Conservation (phyloP, 1,140 invertebrate species). For the Saxidomus purpurata region DNA sequence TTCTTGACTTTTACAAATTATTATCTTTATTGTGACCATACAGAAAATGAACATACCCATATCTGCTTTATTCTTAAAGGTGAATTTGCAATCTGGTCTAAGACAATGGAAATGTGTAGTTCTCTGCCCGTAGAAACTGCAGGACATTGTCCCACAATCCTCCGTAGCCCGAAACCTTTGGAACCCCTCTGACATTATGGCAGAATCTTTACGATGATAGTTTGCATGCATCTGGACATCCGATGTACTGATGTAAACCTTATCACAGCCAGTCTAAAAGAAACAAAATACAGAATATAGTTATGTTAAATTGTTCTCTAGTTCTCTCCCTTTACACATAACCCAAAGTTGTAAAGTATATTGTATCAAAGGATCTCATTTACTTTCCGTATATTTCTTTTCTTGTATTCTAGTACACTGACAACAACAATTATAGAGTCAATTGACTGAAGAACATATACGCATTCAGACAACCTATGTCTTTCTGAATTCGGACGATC, state of each 20-base stretch:
- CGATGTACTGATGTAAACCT: constrained; percentile 99
- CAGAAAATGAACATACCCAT: constrained; percentile 94
- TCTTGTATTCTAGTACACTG: too few relatives aligned
- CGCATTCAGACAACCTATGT: too few relatives aligned
- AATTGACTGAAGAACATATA: too few relatives aligned
- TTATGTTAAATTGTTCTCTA: background rate
- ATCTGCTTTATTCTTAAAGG: constrained; percentile 99
- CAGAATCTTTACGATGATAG: constrained; percentile 98
- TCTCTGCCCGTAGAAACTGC: constrained; percentile 96
- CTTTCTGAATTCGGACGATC: too few relatives aligned
- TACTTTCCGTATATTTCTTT: too few relatives aligned
- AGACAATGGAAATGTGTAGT: constrained; percentile 99
- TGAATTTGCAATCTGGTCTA: constrained; percentile 95
- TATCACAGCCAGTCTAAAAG: constrained; percentile 97
- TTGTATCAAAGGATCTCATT: too few relatives aligned
- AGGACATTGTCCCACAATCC: constrained; percentile 94
- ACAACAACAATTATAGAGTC: too few relatives aligned
- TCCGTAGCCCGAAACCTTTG: constrained; percentile 96
- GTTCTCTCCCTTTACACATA: background rate
- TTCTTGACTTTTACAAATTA: too few relatives aligned
- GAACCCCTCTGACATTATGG: constrained; percentile 98
- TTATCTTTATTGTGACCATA: too few relatives aligned
- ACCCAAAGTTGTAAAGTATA: too few relatives aligned
- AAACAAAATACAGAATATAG: constrained; percentile 76
- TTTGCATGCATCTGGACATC: constrained; percentile 99